Base-by-base conservation (phyloP, 1,140 invertebrate genomes). In the Drosophila subobscura region DNA sequence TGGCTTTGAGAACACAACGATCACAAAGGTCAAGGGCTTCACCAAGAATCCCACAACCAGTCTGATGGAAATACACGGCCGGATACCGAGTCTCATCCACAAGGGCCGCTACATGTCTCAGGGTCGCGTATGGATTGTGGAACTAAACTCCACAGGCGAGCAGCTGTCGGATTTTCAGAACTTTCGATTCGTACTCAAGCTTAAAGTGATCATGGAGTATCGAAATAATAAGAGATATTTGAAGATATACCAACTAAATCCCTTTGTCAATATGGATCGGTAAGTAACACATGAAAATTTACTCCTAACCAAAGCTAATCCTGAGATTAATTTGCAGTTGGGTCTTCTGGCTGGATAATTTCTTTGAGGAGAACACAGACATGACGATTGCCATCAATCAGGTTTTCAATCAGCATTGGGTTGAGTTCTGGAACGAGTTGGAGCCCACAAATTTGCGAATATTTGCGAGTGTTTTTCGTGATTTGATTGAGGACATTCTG, bases 401-500 rank as follows among this genome's bases (percentile, higher is more conserved):
- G 3, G 47, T 85, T 2, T 61, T 85, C 16, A 85, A 85, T 33
- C 5, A 4, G 2, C 63, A 84, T 44, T 84, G 80, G 80, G 27
- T 84, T 5, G 76, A 79, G 12, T 73, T 85, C 41, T 85, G 80
- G 80, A 85, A 85, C 47, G 80, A 85, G 14, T 33, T 85, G 47
- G 80, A 85, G 29, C 80, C 80, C 3, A 29, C 2, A 1, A 64
- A 85, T 12, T 29, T 79, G 2, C 29, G 22, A 14, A 53, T 65
- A 41, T 85, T 85, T 14, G 56, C 67, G 0, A 37, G 51, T 10
- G 73, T 79, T 4, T 85, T 85, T 37, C 58, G 46, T 0, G 44
- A 55, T 10, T 46, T 85, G 33, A 50, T 85, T 29, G 59, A 58
- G 33, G 50, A 72, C 14, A 51, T 79, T 10, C 85, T 85, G 16